Base-by-base conservation (phyloP, 1,140 invertebrate genomes). In the Aricia agestis region DNA sequence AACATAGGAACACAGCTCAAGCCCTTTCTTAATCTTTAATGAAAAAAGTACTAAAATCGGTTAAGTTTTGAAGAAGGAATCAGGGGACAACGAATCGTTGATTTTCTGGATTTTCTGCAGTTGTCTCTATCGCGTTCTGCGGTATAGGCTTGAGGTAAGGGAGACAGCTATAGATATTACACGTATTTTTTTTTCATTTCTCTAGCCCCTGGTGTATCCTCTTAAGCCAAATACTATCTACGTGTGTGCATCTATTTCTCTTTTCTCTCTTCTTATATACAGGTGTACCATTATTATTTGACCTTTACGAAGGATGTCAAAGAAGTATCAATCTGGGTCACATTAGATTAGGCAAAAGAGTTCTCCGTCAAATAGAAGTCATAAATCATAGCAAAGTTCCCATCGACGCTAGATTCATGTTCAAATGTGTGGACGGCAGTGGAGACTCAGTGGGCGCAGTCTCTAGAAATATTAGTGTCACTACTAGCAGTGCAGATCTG, bases 311-410 rank as follows among this genome's bases (percentile, higher is more conserved):
- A 79, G 89, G 89, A 10, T 91, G 89, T 58, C 86, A 91, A 78
- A 91, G 90, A 67, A 88, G 82, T 73, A 90, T 87, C 63, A 80
- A 90, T 72, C 72, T 91, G 9, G 89, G 89, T 42, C 79, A 83
- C 25, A 86, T 90, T 5, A 91, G 87, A 79, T 81, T 91, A 6
- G 87, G 89, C 0, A 79, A 89, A 17, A 91, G 86, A 4, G 36
- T 36, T 36, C 68, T 83, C 84, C 80, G 85, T 10, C 78, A 83
- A 66, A 90, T 91, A 42, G 87, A 89, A 78, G 89, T 91, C 11
- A 90, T 91, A 85, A 91, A 91, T 69, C 84, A 91, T 67, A 91
- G 87, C 67, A 88, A 91, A 78, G 82, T 89, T 11, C 72, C 85
- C 0, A 89, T 91, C 31, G 86, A 89, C 10, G 86, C 87, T 6